phyloP scores from a whole-genome alignment of 2,113 vertebrate species.

The Emydocephalus ijimae region DNA sequence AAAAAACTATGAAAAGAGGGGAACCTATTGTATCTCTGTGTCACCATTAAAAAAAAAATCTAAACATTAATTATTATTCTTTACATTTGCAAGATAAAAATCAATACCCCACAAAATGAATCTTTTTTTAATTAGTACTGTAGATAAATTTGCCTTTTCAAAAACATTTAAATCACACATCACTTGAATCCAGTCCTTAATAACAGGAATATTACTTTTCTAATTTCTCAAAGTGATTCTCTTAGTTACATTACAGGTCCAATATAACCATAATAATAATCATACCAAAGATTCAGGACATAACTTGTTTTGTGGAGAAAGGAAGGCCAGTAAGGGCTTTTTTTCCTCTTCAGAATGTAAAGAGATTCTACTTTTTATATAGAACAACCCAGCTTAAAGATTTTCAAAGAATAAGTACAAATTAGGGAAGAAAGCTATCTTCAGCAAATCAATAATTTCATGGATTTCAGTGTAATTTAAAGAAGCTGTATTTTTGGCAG shows the following conservation, averaged over 20 bases:
- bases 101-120: too few relatives aligned
- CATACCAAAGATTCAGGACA: background rate
- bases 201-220: background rate
- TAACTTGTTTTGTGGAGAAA: background rate
- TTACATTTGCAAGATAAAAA: too few relatives aligned
- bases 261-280: background rate
- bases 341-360: background rate
- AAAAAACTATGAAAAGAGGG: too few relatives aligned
- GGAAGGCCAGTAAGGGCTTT: background rate
- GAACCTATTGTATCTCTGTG: too few relatives aligned
- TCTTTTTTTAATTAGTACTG: too few relatives aligned
- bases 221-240: background rate
- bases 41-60: too few relatives aligned
- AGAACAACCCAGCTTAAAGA: too few relatives aligned
- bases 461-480: background rate
- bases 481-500: background rate
- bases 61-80: too few relatives aligned
- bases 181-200: background rate
- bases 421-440: background rate
- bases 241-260: too few relatives aligned
- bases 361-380: background rate
- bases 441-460: background rate
- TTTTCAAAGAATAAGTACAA: too few relatives aligned
- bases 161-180: background rate
- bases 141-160: background rate